Evolutionary conservation across 2,113 vertebrate genomes (phyloP).

Genomic region (Ceyx melanurus): DNA sequence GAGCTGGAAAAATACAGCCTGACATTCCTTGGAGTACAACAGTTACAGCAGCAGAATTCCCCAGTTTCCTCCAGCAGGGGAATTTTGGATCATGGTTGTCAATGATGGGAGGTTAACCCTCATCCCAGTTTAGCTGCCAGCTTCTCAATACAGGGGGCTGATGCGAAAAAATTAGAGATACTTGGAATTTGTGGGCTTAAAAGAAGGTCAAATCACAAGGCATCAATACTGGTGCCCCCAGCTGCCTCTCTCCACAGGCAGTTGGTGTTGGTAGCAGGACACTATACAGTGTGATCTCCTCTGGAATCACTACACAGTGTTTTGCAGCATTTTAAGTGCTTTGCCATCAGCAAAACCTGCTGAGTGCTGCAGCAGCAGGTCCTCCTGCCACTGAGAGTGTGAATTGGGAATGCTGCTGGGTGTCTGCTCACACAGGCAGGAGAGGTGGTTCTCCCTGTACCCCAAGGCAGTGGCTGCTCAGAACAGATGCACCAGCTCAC

Average conservation of each 20-base stretch:
- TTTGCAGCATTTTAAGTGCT: background rate
- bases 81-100: background rate
- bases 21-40: background rate
- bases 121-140: background rate
- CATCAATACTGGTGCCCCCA: background rate
- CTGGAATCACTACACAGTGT: background rate
- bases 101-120: background rate
- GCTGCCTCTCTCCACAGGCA: background rate
- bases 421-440: background rate
- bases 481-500: background rate
- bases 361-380: background rate
- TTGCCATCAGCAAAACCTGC: background rate
- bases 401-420: background rate
- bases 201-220: background rate
- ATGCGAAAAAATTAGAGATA: background rate
- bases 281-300: no score
- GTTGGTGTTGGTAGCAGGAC: background rate
- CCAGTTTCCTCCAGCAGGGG: background rate
- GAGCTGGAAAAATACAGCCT: background rate
- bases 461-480: background rate
- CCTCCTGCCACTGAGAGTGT: background rate
- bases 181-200: background rate
- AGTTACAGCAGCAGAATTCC: background rate
- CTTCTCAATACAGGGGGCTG: background rate
- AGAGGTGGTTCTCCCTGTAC: background rate